phyloP scores from a whole-genome alignment of 2,888 invertebrate genomes.

The Flexamia atlantica region DNA sequence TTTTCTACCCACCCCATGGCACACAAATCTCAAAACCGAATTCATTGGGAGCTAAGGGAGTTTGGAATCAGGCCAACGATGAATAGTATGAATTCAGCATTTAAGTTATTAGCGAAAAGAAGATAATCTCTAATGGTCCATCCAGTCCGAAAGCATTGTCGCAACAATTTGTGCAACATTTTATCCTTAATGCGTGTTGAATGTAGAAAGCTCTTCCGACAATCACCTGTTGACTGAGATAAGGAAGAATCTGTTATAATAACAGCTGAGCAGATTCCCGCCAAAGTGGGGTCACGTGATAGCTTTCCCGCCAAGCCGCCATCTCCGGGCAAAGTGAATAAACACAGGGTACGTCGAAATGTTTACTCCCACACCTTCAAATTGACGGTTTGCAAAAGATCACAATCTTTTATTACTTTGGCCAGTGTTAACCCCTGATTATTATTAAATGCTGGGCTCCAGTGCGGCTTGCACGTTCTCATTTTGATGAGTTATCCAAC shows the following conservation, averaged over 20 bases:
- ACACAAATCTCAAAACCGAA: not conserved
- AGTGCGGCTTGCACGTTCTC: not conserved
- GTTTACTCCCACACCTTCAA: constrained; percentile 33
- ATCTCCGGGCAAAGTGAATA: constrained; percentile 11
- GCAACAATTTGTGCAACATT: constrained; percentile 34
- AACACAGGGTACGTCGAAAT: constrained; percentile 37
- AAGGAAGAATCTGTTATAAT: constrained; percentile 37
- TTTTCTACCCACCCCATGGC: too few relatives aligned
- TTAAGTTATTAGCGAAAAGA: not conserved
- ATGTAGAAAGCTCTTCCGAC: constrained; percentile 30
- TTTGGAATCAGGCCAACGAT: too few relatives aligned
- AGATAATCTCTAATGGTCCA: not conserved
- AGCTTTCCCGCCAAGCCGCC: constrained; percentile 31
- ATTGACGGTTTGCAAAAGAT: constrained; percentile 24
- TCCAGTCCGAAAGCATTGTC: not conserved
- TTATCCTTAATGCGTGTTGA: not conserved
- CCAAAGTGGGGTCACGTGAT: constrained; percentile 41
- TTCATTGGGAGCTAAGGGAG: too few relatives aligned
- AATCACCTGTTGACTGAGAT: constrained; percentile 30
- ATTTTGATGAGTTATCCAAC: not conserved
- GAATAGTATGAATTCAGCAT: too few relatives aligned
- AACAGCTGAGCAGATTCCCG: constrained; percentile 38
- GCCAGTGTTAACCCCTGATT: constrained; percentile 20
- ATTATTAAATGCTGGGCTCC: not conserved
- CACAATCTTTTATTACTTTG: constrained; percentile 21